These are phyloP conservation scores for Athene noctua DNA, from an alignment of 2,113 vertebrate genomes.

Conservation along the genomic window DNA sequence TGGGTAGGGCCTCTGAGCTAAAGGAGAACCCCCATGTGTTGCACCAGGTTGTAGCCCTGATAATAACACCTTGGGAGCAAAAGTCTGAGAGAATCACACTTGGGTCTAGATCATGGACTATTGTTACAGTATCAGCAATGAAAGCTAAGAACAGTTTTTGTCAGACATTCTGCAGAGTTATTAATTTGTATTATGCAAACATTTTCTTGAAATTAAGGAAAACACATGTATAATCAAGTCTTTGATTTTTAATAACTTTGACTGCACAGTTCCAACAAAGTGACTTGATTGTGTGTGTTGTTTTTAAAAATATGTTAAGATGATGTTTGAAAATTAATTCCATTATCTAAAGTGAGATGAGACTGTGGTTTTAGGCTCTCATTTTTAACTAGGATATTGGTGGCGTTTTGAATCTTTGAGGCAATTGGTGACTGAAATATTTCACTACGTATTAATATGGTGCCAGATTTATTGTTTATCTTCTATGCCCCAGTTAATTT, in stretches of 20 bases:
- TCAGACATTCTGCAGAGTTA: not conserved
- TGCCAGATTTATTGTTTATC: not conserved
- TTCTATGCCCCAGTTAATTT: not conserved
- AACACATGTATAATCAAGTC: fast-evolving
- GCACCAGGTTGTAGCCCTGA: not conserved
- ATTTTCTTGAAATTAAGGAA: not conserved
- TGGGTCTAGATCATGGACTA: not conserved
- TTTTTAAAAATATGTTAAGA: not conserved
- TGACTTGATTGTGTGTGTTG: not conserved
- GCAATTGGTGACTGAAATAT: not conserved
- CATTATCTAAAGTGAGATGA: not conserved
- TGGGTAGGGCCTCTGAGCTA: not conserved
- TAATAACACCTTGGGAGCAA: not conserved
- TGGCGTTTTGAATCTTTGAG: not conserved
- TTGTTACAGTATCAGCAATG: not conserved
- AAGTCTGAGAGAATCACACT: not conserved
- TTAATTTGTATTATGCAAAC: not conserved
- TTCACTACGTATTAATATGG: not conserved
- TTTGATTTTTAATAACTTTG: not conserved
- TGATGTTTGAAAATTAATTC: not conserved
- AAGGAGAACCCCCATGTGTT: not conserved
- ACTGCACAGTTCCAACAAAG: not conserved
- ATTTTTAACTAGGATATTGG: not conserved
- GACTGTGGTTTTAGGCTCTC: not conserved
- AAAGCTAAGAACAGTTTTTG: not conserved